phyloP scores from a whole-genome alignment of 64 coral and sea anemone species.

The Montipora sp. region DNA sequence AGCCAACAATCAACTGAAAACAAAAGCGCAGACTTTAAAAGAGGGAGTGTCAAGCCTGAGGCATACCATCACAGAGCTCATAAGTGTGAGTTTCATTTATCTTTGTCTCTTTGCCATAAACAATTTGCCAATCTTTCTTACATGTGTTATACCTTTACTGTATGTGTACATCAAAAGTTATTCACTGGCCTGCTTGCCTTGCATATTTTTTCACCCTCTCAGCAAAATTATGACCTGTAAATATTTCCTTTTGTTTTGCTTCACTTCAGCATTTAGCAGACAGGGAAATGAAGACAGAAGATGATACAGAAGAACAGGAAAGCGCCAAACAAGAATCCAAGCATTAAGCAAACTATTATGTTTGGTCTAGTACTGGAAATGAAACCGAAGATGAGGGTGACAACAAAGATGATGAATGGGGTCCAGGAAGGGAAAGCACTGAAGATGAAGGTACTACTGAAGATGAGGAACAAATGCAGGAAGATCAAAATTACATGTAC shows the following conservation, averaged over 20 bases:
- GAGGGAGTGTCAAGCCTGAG: constrained; percentile 6
- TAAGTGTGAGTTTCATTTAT: background rate
- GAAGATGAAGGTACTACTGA: constrained; percentile 20
- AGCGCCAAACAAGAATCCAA: background rate
- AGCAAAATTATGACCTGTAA: background rate
- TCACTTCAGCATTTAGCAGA: background rate
- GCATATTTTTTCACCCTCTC: background rate
- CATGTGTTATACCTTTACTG: background rate
- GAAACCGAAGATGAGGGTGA: background rate
- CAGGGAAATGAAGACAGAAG: background rate
- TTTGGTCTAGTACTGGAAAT: constrained; percentile 12
- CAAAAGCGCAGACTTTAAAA: background rate
- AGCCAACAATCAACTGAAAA: background rate
- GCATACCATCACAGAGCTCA: background rate
- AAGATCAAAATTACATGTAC: constrained; percentile 15
- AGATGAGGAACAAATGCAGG: background rate
- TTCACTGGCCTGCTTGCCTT: background rate
- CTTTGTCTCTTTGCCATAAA: background rate
- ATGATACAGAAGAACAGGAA: constrained; percentile 10
- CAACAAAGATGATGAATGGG: background rate
- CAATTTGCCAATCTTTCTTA: background rate
- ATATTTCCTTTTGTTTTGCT: background rate
- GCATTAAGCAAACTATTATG: background rate
- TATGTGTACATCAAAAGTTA: background rate
- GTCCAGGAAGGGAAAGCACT: background rate